Conservation (phyloP, 2,113 vertebrate genomes). For the Pygoscelis antarcticus region DNA sequence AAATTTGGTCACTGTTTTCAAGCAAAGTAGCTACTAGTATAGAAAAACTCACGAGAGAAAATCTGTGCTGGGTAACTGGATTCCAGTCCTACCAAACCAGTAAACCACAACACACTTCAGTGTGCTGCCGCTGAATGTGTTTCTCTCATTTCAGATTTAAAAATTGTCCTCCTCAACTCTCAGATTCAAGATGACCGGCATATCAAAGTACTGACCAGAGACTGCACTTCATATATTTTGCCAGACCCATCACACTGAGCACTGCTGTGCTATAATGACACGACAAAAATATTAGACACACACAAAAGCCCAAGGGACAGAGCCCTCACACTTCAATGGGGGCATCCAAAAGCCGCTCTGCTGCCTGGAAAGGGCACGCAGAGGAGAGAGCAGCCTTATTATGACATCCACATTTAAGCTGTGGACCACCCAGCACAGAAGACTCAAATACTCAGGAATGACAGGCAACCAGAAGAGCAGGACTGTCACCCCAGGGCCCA, state of each 20-base stretch:
- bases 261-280: neutral
- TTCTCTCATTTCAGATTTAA: neutral
- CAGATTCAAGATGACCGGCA: fast-evolving
- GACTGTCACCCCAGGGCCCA: neutral
- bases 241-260: neutral
- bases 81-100: neutral
- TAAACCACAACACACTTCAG: neutral
- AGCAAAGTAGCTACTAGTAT: neutral
- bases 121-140: neutral
- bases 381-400: neutral
- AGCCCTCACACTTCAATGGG: neutral
- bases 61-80: neutral
- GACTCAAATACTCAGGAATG: neutral
- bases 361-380: neutral
- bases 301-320: neutral
- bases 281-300: neutral
- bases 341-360: neutral
- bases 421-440: neutral
- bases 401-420: neutral
- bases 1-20: neutral
- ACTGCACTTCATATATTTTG: neutral
- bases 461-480: neutral
- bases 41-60: neutral
- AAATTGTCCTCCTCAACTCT: neutral
- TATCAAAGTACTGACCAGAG: neutral